These are phyloP conservation scores for Scaptomyza tumidula DNA, from an alignment of 2,888 invertebrate species.

Conservation along the genomic window DNA sequence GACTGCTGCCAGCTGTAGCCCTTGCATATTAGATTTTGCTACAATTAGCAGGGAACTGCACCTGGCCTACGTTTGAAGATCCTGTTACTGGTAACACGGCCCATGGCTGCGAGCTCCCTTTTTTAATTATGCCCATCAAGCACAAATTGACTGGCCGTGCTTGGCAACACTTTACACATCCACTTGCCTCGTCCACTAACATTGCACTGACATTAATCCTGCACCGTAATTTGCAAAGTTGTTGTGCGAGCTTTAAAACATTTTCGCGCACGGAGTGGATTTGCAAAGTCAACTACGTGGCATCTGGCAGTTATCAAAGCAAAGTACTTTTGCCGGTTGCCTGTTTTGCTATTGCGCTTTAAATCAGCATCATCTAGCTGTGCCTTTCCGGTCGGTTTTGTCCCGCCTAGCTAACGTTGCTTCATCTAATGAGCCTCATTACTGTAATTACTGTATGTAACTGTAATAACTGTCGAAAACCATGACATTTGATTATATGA, in stretches of 20 bases:
- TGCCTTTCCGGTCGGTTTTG: constrained; percentile 15
- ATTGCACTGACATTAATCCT: constrained; percentile 11
- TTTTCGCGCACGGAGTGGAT: constrained; percentile 6
- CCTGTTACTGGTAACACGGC: constrained; percentile 24
- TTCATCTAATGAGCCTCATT: constrained; percentile 72
- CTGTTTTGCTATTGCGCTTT: constrained; percentile 10
- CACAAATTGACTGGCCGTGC: neutral
- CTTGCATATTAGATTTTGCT: constrained; percentile 59
- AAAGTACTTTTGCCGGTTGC: constrained; percentile 2
- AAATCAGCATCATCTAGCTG: neutral
- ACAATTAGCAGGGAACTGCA: constrained; percentile 54
- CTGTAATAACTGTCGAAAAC: constrained; percentile 39
- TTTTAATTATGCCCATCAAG: constrained; percentile 13
- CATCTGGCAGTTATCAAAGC: constrained; percentile 19
- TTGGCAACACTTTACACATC: neutral
- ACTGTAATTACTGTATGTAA: constrained; percentile 62
- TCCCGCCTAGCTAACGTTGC: constrained; percentile 4
- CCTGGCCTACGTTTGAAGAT: constrained; percentile 21
- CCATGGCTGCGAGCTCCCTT: neutral
- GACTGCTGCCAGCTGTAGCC: constrained; percentile 15
- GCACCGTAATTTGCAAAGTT: constrained; percentile 20
- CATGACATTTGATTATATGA: constrained; percentile 33
- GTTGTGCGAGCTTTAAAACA: constrained; percentile 11
- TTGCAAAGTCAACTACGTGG: constrained; percentile 9
- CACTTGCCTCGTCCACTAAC: neutral